A percentile compares a stretch with the other conserved stretches of the same genome.
phyloP scores from a whole-genome alignment of 2,888 invertebrate species.

The Nephrotoma guestfalica region DNA sequence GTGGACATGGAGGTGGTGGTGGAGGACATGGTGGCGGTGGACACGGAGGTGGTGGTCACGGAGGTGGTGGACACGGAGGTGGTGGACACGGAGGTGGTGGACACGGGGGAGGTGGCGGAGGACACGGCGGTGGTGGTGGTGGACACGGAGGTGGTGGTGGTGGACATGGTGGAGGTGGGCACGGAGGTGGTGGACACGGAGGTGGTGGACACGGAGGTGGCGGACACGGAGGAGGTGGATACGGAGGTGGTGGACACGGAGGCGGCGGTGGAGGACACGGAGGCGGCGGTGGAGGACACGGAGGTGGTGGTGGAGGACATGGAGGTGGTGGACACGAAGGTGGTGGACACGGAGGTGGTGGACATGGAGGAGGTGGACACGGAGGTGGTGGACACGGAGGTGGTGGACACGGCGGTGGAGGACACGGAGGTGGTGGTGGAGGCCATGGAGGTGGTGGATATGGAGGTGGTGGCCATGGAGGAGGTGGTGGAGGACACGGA shows the following conservation, averaged over 20 bases:
- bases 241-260: neutral
- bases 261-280: conserved; percentile 14
- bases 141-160: neutral
- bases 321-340: conserved; percentile 30
- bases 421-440: neutral
- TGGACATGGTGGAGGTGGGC: neutral
- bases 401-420: neutral
- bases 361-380: neutral
- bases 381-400: conserved; percentile 4
- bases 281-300: neutral
- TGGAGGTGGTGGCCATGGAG: neutral
- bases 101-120: neutral
- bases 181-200: neutral
- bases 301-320: neutral
- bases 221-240: neutral
- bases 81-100: too few relatives aligned
- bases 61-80: neutral
- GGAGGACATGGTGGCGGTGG: neutral
- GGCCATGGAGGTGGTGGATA: neutral
- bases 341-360: conserved; percentile 20
- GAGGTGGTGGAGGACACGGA: neutral
- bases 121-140: neutral
- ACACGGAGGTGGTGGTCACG: neutral
- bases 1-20: neutral
- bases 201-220: neutral